Evolutionary conservation across 1,140 invertebrate species (phyloP), one percentile per base, ranked within the genome.

Genomic region (Halesus radiatus): DNA sequence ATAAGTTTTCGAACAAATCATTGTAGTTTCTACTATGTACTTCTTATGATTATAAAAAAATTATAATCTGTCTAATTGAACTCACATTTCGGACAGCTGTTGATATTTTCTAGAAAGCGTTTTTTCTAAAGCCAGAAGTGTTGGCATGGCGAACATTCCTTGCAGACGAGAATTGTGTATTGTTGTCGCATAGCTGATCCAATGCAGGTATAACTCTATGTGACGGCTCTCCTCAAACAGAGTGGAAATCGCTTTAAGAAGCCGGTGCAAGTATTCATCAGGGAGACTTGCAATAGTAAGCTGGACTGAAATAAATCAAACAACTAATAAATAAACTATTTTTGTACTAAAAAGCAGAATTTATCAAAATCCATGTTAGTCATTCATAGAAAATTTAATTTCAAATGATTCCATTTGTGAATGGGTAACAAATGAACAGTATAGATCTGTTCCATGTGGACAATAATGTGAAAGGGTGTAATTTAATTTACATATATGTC

Each of bases 131-230:
- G 92, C 89, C 52, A 96, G 86, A 3, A 98, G 85, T 0, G 92
- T 90, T 0, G 93, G 92, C 85, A 94, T 92, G 23, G 90, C 88
- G 62, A 90, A 87, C 72, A 88, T 88, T 37, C 87, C 86, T 74
- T 88, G 86, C 20, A 81, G 84, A 73, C 86, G 85, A 45, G 77
- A 16, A 22, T 93, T 93, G 85, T 93, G 92, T 37, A 85, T 85
- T 5, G 91, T 92, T 37, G 98, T 85, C 3, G 97, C 87, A 56
- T 85, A 85, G 82, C 93, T 91, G 54, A 94, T 89, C 97, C 97
- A 99, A 29, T 91, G 86, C 0, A 98, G 86, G 88, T 98, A 96
- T 86, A 97, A 98, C 85, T 98, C 95, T 60, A 98, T 85, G 85
- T 98, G 97, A 3, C 91, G 90, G 1, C 95, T 94, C 15, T 89